Evolutionary conservation across 2,888 invertebrate genomes (phyloP), one percentile per base, ranked within the genome.

Genomic region (Hoplodrina ambigua): DNA sequence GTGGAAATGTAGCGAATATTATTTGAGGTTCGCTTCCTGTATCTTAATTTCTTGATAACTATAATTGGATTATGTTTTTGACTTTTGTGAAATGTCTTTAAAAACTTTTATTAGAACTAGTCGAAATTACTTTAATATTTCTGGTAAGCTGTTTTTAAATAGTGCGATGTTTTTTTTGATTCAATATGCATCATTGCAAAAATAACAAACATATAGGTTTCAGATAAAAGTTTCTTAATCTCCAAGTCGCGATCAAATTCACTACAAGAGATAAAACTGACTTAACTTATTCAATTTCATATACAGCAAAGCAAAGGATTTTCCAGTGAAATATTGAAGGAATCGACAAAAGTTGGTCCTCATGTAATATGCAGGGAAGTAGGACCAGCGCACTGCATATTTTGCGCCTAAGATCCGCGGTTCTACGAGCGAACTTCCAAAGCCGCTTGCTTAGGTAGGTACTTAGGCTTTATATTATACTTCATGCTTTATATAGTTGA

Each of bases 341-440:
- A 92, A 93, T 93, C 90, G 91, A 90, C 87, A 89, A 90, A 93
- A 94, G 89, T 94, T 94, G 89, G 89, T 86, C 86, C 93, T 94
- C 94, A 94, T 94, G 93, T 92, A 94, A 94, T 93, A 94, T 94
- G 93, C 94, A 94, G 88, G 84, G 85, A 80, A 85, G 85, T 85
- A 87, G 86, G 87, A 85, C 86, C 86, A 82, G 85, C 86, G 84
- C 86, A 87, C 86, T 88, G 94, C 92, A 94, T 93, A 93, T 92
- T 92, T 93, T 88, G 88, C 81, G 84, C 80, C 82, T 80, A 87
- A 87, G 88, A 88, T 85, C 86, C 87, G 82, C 81, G 87, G 87
- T 85, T 85, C 88, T 87, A 86, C 87, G 87, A 88, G 81, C 81
- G 75, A 91, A 91, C 88, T 92, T 88, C 83, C 74, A 85, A 86